Base-by-base conservation (phyloP, 2,113 vertebrate species). In the Alosa alosa region DNA sequence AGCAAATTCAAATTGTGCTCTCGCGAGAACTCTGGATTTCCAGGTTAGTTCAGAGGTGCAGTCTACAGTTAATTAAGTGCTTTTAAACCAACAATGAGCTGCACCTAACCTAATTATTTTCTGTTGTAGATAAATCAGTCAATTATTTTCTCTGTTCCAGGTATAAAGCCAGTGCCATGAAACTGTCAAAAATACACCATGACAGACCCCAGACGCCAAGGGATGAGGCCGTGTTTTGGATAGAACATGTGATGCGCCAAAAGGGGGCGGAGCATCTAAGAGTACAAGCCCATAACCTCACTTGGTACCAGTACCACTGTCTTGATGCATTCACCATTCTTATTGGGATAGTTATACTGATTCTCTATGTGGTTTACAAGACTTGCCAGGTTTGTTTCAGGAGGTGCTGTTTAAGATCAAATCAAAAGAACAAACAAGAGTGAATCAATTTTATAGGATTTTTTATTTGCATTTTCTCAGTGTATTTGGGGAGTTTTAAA, bases 241-340 rank as follows among this genome's bases (percentile, higher is more conserved):
- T 97, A 0, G 97, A 98, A 91, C 97, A 95, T 91, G 96, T 97
- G 15, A 97, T 99, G 95, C 95, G 95, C 31, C 95, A 98, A 92
- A 97, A 97, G 88, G 97, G 97, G n/a, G 94, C 97, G 31, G 95
- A 96, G 60, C 97, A 98, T 90, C 85, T 98, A 86, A 91, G 96
- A 64, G 94, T 96, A 68, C 95, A 96, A 1, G 91, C 97, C 57
- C 96, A 98, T 7, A 22, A 96, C 4, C 96, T 98, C 85, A 96
- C 94, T 82, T 98, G 97, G 97, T 96, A 96, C 92, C 97, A 98
- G 90, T 98, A 98, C 88, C 96, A 95, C 92, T 94, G 94, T 84
- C 88, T 99, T 91, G 97, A 98, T 81, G 95, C 98, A 22, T 87
- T 97, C 6, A 92, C 88, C 0, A 96, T 98, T 90, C 45, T 98